These are phyloP conservation scores for Channa argus DNA, from an alignment of 2,113 vertebrate species.

Conservation along the genomic window DNA sequence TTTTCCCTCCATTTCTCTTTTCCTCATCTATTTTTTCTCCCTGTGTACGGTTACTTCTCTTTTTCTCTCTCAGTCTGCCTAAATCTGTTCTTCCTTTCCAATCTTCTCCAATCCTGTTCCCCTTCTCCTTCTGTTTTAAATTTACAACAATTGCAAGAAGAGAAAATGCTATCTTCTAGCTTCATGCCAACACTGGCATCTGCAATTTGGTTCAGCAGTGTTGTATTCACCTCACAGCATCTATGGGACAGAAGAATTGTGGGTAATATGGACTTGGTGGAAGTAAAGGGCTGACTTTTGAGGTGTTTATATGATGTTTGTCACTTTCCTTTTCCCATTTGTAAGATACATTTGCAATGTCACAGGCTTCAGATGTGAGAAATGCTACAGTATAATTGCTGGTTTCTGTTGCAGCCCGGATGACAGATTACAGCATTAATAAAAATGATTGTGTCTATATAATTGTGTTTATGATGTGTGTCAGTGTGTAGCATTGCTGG, in stretches of 20 bases:
- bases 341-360: slow-evolving; percentile 17
- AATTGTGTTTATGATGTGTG: slow-evolving; percentile 53
- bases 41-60: no score
- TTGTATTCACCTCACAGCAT: neutral
- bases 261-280: neutral
- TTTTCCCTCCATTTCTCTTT: neutral
- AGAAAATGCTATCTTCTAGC: slow-evolving; percentile 9
- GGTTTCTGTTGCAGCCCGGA: slow-evolving; percentile 6
- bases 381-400: slow-evolving; percentile 38
- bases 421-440: slow-evolving; percentile 7
- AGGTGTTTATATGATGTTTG: neutral
- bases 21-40: no score
- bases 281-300: no score
- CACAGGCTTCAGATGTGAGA: slow-evolving; percentile 3
- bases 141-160: slow-evolving; percentile 17
- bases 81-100: neutral
- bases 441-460: slow-evolving; percentile 37
- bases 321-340: slow-evolving; percentile 6
- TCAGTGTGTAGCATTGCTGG: slow-evolving; percentile 9
- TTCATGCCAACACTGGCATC: neutral
- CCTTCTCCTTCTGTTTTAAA: slow-evolving; percentile 18
- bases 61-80: neutral
- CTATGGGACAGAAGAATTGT: neutral
- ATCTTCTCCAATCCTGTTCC: neutral
- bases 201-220: slow-evolving; percentile 18